Percentiles rank a stretch among this genome's conserved stretches.
Evolutionary conservation across 2,888 invertebrate genomes (phyloP).

Genomic region (Acrobasis suavella): DNA sequence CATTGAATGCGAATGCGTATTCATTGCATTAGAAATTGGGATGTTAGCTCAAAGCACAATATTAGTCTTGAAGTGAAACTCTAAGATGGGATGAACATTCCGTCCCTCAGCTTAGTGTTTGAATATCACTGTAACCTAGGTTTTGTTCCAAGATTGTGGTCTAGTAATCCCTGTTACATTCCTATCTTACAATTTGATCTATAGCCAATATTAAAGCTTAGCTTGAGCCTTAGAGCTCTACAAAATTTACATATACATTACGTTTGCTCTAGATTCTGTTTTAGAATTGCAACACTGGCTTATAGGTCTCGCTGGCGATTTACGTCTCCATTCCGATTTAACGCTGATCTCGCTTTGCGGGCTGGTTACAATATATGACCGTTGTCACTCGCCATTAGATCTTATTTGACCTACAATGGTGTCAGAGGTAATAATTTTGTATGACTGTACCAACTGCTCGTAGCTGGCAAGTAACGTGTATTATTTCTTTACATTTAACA

Average conservation of each 20-base stretch:
- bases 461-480: not conserved
- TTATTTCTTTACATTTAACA: conserved; percentile 9
- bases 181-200: conserved; percentile 50
- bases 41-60: conserved; percentile 3
- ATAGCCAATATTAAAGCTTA: conserved; percentile 50
- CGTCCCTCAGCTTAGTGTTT: conserved; percentile 5
- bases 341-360: conserved; percentile 41
- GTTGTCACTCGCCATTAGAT: conserved; percentile 39
- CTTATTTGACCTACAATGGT: conserved; percentile 31
- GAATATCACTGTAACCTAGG: conserved; percentile 10
- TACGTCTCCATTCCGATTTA: conserved; percentile 56
- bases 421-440: conserved; percentile 19
- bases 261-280: conserved; percentile 61
- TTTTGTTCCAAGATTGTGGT: conserved; percentile 17
- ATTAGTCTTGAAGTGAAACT: not conserved
- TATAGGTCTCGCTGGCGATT: conserved; percentile 56
- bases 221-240: conserved; percentile 51
- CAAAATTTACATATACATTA: conserved; percentile 68
- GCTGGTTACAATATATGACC: conserved; percentile 36
- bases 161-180: conserved; percentile 27
- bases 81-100: conserved; percentile 5
- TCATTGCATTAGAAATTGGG: conserved; percentile 11
- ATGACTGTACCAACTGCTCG: conserved; percentile 7
- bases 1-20: conserved; percentile 16
- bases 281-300: conserved; percentile 56